phyloP scores from a whole-genome alignment of 2,797 vertebrate species.

The Pseudopleuronectes americanus region DNA sequence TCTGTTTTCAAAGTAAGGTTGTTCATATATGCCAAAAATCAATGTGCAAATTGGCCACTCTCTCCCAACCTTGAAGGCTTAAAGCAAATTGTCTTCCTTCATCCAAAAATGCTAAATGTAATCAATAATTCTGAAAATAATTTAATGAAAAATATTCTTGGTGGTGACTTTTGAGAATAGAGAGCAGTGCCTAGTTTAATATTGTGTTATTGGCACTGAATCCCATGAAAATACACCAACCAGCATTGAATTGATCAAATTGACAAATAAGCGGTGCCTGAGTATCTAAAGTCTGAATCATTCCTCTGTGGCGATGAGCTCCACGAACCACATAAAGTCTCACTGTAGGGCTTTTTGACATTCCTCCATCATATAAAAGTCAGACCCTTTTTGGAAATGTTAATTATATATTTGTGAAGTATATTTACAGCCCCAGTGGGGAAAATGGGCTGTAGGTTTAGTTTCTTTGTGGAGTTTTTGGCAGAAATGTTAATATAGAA shows the following conservation, averaged over 20 bases:
- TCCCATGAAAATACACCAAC: not conserved
- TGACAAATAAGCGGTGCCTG: too few relatives aligned
- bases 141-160: not conserved
- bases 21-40: not conserved
- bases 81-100: not conserved
- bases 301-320: not conserved
- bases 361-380: not conserved
- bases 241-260: not conserved
- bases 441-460: too few relatives aligned
- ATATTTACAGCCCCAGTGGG: too few relatives aligned
- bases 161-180: not conserved
- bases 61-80: not conserved
- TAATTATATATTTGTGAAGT: too few relatives aligned
- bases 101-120: too few relatives aligned
- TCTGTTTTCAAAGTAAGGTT: not conserved
- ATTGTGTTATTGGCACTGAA: not conserved
- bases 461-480: too few relatives aligned
- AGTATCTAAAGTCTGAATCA: not conserved
- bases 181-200: not conserved
- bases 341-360: not conserved
- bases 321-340: not conserved
- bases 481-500: not conserved
- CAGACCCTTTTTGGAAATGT: too few relatives aligned
- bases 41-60: not conserved
- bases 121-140: not conserved